These are phyloP conservation scores for Perognathus longimembris DNA, from an alignment of 2,113 vertebrate genomes.

Conservation along the genomic window DNA sequence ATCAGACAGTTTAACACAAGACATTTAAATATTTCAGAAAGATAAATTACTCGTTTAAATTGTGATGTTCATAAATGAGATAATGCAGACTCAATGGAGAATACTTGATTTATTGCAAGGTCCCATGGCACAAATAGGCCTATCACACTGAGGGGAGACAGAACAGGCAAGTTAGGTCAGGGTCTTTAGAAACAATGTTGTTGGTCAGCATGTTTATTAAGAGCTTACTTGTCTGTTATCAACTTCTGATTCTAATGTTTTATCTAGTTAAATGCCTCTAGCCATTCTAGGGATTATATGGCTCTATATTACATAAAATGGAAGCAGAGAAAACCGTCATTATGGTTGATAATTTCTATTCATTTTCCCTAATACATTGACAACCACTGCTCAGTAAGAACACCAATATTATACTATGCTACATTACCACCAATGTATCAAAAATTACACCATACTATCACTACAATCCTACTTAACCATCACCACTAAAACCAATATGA, in stretches of 20 bases:
- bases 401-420: rapidly evolving
- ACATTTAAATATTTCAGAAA: neutral
- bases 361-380: rapidly evolving
- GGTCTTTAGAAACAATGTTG: neutral
- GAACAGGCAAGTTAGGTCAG: neutral
- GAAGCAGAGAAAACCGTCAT: neutral
- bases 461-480: rapidly evolving
- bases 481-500: neutral
- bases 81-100: neutral
- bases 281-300: too few relatives aligned
- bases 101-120: neutral
- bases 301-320: neutral
- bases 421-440: rapidly evolving
- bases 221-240: neutral
- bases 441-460: too few relatives aligned
- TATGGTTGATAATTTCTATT: neutral
- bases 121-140: neutral
- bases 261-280: neutral
- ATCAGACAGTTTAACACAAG: conserved; percentile 25
- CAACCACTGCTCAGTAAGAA: too few relatives aligned
- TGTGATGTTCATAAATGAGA: neutral
- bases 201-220: too few relatives aligned
- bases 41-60: conserved; percentile 23
- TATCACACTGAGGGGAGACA: neutral
- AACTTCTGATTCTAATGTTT: neutral